phyloP scores from a whole-genome alignment of 2,797 vertebrate species.

The Lerista edwardsae region DNA sequence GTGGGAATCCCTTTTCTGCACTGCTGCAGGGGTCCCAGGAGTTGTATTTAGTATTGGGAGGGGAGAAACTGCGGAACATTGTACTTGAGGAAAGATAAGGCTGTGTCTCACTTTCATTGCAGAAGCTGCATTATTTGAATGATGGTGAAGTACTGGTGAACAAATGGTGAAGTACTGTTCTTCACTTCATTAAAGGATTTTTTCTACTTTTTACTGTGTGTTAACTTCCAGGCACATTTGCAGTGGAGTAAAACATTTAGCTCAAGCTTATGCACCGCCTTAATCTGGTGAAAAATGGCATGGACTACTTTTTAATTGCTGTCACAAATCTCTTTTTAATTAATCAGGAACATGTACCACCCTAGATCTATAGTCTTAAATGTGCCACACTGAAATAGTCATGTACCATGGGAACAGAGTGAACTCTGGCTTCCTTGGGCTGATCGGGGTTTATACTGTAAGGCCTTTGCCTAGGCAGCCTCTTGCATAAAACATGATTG shows the following conservation, averaged over 20 bases:
- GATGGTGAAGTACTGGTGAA: no score
- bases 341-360: neutral
- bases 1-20: no score
- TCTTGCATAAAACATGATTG: neutral
- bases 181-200: neutral
- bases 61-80: no score
- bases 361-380: neutral
- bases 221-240: neutral
- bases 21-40: no score
- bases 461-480: neutral
- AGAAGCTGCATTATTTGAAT: neutral
- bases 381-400: neutral
- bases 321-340: neutral
- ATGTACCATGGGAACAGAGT: neutral
- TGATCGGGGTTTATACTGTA: neutral
- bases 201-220: neutral
- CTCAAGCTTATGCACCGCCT: neutral
- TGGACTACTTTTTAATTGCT: neutral
- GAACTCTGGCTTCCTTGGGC: neutral
- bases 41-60: no score
- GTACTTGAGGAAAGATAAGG: no score
- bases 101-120: neutral
- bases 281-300: neutral
- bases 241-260: neutral
- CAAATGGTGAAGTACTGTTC: no score